These are phyloP conservation scores for Drosophila helvetica DNA, from an alignment of 2,888 invertebrate genomes.

Conservation along the genomic window DNA sequence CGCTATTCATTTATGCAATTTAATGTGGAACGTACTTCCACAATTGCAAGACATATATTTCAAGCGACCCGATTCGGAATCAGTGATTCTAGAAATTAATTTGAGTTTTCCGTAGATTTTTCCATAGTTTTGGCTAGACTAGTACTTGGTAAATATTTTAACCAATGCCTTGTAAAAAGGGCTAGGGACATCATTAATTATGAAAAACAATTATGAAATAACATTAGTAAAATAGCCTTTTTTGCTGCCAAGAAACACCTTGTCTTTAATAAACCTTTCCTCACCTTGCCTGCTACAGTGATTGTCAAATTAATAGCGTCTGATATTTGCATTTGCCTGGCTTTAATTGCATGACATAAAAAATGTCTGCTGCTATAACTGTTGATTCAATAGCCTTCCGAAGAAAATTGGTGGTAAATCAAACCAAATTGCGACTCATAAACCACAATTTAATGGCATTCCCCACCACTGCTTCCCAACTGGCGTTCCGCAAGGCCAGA, in stretches of 20 bases:
- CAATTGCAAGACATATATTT: background rate
- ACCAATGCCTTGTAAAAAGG: too few species aligned
- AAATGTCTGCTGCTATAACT: background rate
- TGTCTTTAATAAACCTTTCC: too few species aligned
- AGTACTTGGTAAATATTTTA: too few species aligned
- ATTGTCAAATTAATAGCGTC: too few species aligned
- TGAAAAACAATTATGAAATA: too few species aligned
- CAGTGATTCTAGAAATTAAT: background rate
- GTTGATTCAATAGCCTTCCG: conserved; percentile 1
- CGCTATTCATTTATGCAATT: conserved; percentile 9
- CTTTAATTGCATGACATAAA: background rate
- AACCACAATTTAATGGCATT: conserved; percentile 42
- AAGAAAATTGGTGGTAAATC: conserved; percentile 21
- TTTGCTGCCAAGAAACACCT: too few species aligned
- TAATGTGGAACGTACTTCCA: background rate
- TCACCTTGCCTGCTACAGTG: too few species aligned
- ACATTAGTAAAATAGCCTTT: too few species aligned
- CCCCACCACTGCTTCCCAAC: conserved; percentile 68
- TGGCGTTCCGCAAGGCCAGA: conserved; percentile 59
- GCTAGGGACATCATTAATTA: too few species aligned
- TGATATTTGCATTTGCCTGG: background rate
- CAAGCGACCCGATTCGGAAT: too few species aligned
- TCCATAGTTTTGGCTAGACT: too few species aligned
- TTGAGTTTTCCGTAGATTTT: background rate
- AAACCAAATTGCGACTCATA: conserved; percentile 70